A percentile compares a stretch with the other conserved stretches of the same genome.
These are phyloP conservation scores for Corythornis cristatus DNA, from an alignment of 2,113 vertebrate species.

Conservation along the genomic window DNA sequence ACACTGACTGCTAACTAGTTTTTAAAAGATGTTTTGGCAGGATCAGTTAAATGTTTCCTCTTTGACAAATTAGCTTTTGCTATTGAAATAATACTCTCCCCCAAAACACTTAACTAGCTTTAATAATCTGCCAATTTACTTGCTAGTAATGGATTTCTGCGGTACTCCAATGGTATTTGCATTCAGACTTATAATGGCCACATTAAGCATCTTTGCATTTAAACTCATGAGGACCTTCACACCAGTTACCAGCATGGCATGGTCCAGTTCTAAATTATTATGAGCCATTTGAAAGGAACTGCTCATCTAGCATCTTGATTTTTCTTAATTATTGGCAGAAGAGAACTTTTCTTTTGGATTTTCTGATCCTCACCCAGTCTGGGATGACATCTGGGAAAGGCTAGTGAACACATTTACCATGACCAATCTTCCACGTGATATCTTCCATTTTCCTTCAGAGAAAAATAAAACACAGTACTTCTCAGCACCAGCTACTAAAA, in stretches of 20 bases:
- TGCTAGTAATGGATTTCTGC: not conserved
- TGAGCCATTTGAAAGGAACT: not conserved
- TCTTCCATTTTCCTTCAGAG: not conserved
- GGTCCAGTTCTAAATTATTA: not conserved
- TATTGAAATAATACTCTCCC: not conserved
- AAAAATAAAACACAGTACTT: not conserved
- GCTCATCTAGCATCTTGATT: not conserved
- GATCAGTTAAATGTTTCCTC: not conserved
- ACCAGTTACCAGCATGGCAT: not conserved
- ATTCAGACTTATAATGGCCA: not conserved
- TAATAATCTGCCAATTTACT: not conserved
- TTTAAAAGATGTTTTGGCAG: not conserved
- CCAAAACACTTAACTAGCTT: not conserved
- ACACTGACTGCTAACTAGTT: not conserved
- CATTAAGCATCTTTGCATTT: not conserved
- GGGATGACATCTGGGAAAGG: not conserved
- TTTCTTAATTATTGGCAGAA: conserved; percentile 9
- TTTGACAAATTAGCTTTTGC: not conserved
- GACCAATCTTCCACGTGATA: not conserved
- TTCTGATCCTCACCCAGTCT: not conserved
- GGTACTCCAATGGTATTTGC: not conserved
- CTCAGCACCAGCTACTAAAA: not conserved
- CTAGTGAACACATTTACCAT: not conserved
- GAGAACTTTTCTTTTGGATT: not conserved
- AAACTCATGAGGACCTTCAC: not conserved